These are phyloP conservation scores for Flexamia atlantica DNA, from an alignment of 2,888 invertebrate species.

Conservation along the genomic window DNA sequence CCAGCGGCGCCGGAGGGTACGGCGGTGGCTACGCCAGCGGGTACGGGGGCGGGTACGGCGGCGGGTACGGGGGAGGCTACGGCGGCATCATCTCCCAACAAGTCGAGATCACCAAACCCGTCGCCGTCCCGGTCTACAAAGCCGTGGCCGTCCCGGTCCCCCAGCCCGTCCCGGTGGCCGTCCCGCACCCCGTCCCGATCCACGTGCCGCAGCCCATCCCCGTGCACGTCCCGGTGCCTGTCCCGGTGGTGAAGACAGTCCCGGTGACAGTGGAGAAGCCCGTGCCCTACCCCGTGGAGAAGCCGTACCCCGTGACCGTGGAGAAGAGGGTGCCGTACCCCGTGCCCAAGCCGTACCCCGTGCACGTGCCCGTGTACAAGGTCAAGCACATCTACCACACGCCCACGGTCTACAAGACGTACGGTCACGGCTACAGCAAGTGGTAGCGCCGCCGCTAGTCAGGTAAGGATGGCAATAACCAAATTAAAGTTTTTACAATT, in stretches of 20 bases:
- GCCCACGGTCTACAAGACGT: conserved; percentile 49
- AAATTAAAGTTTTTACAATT: too few relatives aligned
- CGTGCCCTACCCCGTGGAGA: conserved; percentile 71
- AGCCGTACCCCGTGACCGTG: conserved; percentile 69
- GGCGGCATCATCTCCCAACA: conserved; percentile 65
- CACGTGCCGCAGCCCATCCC: conserved; percentile 68
- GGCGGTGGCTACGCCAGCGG: neutral
- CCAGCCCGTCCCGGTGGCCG: conserved; percentile 70
- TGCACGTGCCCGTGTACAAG: conserved; percentile 70
- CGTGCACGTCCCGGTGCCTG: conserved; percentile 69
- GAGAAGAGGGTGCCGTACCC: conserved; percentile 71
- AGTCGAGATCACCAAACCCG: conserved; percentile 68
- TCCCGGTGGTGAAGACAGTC: conserved; percentile 70
- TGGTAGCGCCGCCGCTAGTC: conserved; percentile 50
- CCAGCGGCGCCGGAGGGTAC: conserved; percentile 38
- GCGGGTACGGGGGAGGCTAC: conserved; percentile 42
- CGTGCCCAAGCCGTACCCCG: conserved; percentile 71
- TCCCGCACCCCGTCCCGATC: conserved; percentile 70
- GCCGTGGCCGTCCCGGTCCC: conserved; percentile 70
- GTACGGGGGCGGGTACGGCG: conserved; percentile 10
- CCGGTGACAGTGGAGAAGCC: conserved; percentile 70
- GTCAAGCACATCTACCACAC: conserved; percentile 70
- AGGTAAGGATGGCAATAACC: conserved; percentile 29
- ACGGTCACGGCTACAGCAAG: conserved; percentile 12
- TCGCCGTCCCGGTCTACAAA: conserved; percentile 70